Evolutionary conservation across 2,797 vertebrate genomes (phyloP).

Genomic region (Rhinoraja longicauda): DNA sequence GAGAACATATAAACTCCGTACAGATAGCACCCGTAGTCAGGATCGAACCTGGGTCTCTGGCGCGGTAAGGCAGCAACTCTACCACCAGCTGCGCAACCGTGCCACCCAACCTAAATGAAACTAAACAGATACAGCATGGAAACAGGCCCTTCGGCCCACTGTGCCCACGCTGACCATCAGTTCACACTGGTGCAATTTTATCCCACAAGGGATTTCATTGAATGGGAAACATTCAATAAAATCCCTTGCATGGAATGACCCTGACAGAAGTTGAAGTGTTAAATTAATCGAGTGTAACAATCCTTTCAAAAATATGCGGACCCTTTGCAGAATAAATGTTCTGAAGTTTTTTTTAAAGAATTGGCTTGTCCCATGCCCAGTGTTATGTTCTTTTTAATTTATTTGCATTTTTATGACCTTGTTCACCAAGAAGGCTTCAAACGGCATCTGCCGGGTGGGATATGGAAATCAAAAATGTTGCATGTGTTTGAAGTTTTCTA

Average conservation of each 20-base stretch:
- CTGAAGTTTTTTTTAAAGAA: slow-evolving; percentile 15
- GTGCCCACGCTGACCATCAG: no score
- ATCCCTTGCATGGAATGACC: background rate
- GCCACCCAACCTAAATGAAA: no score
- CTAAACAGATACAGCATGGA: no score
- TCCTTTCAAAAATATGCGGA: background rate
- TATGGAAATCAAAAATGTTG: background rate
- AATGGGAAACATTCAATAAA: background rate
- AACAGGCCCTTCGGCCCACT: no score
- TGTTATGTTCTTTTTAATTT: background rate
- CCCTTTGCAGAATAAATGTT: background rate
- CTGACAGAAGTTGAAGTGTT: background rate
- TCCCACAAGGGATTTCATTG: no score
- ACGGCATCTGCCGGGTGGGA: background rate
- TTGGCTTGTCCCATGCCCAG: background rate
- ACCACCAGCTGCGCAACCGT: no score
- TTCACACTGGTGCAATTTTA: no score
- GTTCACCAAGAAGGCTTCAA: background rate
- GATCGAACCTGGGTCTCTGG: no score
- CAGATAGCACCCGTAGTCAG: no score
- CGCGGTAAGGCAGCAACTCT: no score
- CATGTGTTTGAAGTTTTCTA: background rate
- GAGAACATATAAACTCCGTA: no score
- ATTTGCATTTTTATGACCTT: background rate
- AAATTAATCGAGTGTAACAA: background rate